Percentiles rank a stretch among this genome's conserved stretches.
Evolutionary conservation across 1,140 invertebrate genomes (phyloP).

Genomic region (Periplaneta americana): DNA sequence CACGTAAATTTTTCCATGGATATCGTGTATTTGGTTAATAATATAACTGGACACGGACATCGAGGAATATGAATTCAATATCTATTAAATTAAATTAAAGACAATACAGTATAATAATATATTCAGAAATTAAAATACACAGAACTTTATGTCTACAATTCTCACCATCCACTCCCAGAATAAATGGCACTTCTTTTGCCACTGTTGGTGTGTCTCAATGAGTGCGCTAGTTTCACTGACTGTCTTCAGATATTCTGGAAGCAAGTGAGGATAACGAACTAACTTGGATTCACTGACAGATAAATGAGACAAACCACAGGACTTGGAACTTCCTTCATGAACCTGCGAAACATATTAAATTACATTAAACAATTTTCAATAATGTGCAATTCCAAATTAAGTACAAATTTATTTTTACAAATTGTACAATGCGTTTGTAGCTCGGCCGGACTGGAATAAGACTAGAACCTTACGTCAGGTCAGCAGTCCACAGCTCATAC

Average conservation of each 20-base stretch:
- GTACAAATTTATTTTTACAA: too few relatives aligned
- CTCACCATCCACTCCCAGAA: background rate
- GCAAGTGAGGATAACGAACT: background rate
- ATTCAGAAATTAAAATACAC: background rate
- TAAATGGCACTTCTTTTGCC: background rate
- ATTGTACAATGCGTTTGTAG: too few relatives aligned
- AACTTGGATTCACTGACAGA: background rate
- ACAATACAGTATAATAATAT: background rate
- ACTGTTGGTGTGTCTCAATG: background rate
- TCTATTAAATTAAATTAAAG: background rate
- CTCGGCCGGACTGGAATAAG: too few relatives aligned
- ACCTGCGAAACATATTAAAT: background rate
- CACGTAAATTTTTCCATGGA: too few relatives aligned
- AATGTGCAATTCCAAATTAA: too few relatives aligned
- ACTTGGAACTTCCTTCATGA: background rate
- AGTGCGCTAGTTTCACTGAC: background rate
- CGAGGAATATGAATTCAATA: too few relatives aligned
- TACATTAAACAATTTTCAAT: background rate
- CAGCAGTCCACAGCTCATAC: too few relatives aligned
- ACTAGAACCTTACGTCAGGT: too few relatives aligned
- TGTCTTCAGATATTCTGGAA: background rate
- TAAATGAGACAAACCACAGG: background rate
- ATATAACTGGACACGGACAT: too few relatives aligned
- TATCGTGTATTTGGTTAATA: too few relatives aligned
- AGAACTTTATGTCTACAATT: background rate